Percentiles rank a stretch among this genome's conserved stretches.
Conservation (phyloP, 2,888 invertebrate species). For the Drepana falcataria region DNA sequence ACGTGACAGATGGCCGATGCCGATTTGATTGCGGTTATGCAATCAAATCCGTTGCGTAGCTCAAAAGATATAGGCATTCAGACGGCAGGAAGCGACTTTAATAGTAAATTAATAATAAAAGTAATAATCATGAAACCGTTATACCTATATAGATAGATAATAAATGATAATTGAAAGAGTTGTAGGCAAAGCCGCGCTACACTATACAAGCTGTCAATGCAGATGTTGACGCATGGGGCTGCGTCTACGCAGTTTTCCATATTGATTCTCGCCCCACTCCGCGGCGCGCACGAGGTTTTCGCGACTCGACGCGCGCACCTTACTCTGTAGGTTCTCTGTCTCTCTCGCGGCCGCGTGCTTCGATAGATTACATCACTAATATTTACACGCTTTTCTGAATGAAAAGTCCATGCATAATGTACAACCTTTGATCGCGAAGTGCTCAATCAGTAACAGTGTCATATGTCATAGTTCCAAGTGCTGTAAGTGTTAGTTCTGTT, state of each 20-base stretch:
- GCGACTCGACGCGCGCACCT: constrained; percentile 32
- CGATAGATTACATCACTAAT: constrained; percentile 29
- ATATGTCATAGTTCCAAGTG: neutral
- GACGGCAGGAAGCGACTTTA: no score
- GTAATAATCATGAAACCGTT: no score
- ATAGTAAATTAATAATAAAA: no score
- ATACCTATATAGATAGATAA: no score
- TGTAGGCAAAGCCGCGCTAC: no score
- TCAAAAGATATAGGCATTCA: no score
- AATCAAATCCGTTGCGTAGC: no score
- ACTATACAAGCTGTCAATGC: constrained; percentile 1
- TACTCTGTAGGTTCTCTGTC: constrained; percentile 53
- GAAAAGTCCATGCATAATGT: constrained; percentile 58
- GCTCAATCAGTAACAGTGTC: constrained; percentile 6
- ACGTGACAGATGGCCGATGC: no score
- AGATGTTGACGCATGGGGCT: constrained; percentile 30
- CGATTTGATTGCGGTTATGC: no score
- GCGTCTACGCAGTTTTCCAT: constrained; percentile 61
- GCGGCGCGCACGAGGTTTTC: constrained; percentile 41
- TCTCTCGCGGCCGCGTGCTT: constrained; percentile 50
- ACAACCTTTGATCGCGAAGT: constrained; percentile 15
- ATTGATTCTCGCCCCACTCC: constrained; percentile 60
- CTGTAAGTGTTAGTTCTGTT: neutral
- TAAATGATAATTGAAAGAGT: no score
- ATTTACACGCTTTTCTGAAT: constrained; percentile 66